Percentiles rank a stretch among this genome's conserved stretches.
These are phyloP conservation scores for Phalacrocorax aristotelis DNA, from an alignment of 2,113 vertebrate genomes.

Conservation along the genomic window DNA sequence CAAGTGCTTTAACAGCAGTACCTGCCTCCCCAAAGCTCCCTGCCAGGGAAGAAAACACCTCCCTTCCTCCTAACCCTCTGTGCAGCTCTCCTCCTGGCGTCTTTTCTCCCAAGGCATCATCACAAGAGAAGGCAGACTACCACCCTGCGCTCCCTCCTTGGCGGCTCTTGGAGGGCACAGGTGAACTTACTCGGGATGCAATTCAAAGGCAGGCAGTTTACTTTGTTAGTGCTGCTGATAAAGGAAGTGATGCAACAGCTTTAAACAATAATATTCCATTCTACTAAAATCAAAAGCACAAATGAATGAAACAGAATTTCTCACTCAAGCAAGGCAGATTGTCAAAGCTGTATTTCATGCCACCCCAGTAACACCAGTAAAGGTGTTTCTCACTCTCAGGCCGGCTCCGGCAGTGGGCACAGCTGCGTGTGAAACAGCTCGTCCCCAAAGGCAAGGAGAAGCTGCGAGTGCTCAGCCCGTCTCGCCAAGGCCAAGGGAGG, in stretches of 20 bases:
- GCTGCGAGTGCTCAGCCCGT: not conserved
- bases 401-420: rapidly evolving
- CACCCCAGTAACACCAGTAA: not conserved
- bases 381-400: not conserved
- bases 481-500: not conserved
- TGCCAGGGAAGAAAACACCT: not conserved
- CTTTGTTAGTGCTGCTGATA: not conserved
- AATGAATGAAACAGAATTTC: not conserved
- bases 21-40: not conserved
- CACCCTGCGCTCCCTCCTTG: not conserved
- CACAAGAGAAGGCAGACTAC: not conserved
- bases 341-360: rapidly evolving
- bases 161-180: not conserved
- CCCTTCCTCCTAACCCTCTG: not conserved
- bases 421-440: not conserved
- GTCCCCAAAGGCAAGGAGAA: rapidly evolving
- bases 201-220: not conserved
- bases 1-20: not conserved
- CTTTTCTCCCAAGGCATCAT: not conserved
- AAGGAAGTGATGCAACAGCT: not conserved
- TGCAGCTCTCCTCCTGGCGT: not conserved
- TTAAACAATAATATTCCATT: not conserved
- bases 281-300: not conserved
- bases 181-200: not conserved
- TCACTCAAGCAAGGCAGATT: not conserved